These are phyloP conservation scores for Mobula birostris DNA, from an alignment of 2,113 vertebrate genomes.

Conservation along the genomic window DNA sequence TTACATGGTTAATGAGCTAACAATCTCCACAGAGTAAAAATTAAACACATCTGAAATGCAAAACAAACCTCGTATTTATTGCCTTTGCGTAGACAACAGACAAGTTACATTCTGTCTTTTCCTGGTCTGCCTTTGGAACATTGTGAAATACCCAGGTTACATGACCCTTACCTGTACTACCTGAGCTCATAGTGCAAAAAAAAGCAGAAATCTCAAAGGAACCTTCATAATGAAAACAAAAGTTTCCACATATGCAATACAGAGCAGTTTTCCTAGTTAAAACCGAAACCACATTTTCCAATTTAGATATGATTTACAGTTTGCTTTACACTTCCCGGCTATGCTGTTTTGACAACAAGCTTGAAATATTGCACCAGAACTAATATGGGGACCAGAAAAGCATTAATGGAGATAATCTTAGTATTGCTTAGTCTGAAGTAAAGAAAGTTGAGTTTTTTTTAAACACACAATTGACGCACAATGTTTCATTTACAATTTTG, in stretches of 20 bases:
- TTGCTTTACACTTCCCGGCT: not conserved
- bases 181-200: conserved; percentile 25
- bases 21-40: not conserved
- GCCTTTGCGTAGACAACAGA: not conserved
- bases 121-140: not conserved
- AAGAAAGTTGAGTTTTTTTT: not conserved
- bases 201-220: conserved; percentile 8
- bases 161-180: not conserved
- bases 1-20: not conserved
- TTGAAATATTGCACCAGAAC: conserved; percentile 26
- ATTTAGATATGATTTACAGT: conserved; percentile 9
- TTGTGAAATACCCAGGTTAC: not conserved
- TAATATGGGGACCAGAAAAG: not conserved
- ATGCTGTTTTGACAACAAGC: not conserved
- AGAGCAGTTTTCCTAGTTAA: not conserved
- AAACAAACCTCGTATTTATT: conserved; percentile 32
- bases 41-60: conserved; percentile 7
- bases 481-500: conserved; percentile 26
- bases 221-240: not conserved
- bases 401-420: conserved; percentile 10
- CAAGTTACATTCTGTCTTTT: conserved; percentile 15
- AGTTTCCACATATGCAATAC: not conserved
- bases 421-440: conserved; percentile 32
- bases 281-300: not conserved
- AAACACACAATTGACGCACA: conserved; percentile 10